Conservation (phyloP, 1,140 invertebrate species). For the Saxidomus purpurata region DNA sequence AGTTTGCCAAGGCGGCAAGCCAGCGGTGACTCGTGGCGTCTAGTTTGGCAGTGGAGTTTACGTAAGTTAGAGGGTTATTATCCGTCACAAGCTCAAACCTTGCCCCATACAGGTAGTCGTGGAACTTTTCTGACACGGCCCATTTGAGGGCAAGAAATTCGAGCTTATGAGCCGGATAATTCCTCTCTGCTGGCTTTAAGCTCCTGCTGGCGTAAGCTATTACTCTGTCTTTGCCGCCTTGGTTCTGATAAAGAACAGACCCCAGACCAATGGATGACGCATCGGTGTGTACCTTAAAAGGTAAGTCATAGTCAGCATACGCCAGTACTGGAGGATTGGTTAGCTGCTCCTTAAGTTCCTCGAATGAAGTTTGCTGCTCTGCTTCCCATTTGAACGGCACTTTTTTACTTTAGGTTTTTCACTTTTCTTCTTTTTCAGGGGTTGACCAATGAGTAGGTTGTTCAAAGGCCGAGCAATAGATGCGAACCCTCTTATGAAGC, state of each 20-base stretch:
- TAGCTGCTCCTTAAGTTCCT: too few species aligned
- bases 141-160: slow-evolving; percentile 59
- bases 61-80: not conserved
- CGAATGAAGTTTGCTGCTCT: not conserved
- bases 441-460: slow-evolving; percentile 7
- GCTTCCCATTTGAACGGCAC: not conserved
- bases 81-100: slow-evolving; percentile 41
- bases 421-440: not conserved
- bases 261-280: not conserved
- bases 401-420: too few species aligned
- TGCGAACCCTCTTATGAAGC: slow-evolving; percentile 71
- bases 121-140: slow-evolving; percentile 49
- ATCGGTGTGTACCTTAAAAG: slow-evolving; percentile 13
- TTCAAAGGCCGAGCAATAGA: slow-evolving; percentile 6
- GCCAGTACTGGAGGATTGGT: slow-evolving; percentile 41
- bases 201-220: slow-evolving; percentile 61
- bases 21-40: not conserved
- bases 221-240: slow-evolving; percentile 12
- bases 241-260: not conserved
- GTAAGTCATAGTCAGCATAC: slow-evolving; percentile 12
- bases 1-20: not conserved
- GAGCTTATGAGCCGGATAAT: slow-evolving; percentile 60
- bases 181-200: slow-evolving; percentile 54
- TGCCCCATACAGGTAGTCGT: slow-evolving; percentile 58
- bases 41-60: not conserved